phyloP scores from a whole-genome alignment of 2,113 vertebrate species.

The Gulo gulo region DNA sequence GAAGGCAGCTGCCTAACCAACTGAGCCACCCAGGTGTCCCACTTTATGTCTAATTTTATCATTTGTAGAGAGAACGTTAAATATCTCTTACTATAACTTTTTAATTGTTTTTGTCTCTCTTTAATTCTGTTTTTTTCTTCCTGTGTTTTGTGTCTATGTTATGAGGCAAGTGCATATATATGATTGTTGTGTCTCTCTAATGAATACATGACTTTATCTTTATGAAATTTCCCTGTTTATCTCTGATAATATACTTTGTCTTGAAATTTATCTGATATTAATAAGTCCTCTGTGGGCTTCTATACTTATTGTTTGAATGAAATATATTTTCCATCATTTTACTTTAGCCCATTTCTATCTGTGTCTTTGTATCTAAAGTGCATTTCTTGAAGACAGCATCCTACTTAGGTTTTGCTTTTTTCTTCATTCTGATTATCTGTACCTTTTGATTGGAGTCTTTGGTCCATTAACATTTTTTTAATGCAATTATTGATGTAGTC shows the following conservation, averaged over 20 bases:
- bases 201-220: background rate
- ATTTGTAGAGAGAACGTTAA: background rate
- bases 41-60: background rate
- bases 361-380: background rate
- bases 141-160: background rate
- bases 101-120: background rate
- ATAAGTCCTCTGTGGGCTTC: background rate
- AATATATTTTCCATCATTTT: background rate
- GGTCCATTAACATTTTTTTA: background rate
- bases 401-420: background rate
- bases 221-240: background rate
- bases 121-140: background rate
- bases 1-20: too few species aligned
- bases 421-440: background rate
- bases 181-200: background rate
- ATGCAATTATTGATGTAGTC: background rate
- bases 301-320: background rate
- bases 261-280: background rate
- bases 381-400: background rate
- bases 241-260: background rate
- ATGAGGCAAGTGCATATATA: background rate
- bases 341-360: background rate
- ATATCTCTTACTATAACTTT: background rate
- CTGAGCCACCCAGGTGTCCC: too few species aligned
- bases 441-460: background rate